Evolutionary conservation across 1,140 invertebrate genomes (phyloP).

Genomic region (Phenacoccus solenopsis): DNA sequence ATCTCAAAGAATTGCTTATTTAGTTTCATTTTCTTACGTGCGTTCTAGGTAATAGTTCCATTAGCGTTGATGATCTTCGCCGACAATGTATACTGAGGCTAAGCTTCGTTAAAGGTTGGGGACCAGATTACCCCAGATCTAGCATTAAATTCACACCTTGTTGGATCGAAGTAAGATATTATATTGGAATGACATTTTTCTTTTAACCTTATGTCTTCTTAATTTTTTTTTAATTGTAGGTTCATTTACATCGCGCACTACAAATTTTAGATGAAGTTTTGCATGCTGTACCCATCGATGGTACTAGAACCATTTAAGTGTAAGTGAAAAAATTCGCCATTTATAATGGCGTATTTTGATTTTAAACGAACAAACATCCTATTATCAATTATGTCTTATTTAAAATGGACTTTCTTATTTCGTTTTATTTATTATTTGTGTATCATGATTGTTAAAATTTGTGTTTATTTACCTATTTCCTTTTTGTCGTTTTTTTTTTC

Average conservation of each 20-base stretch:
- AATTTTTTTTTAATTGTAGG: no score
- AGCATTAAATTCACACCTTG: conserved; percentile 97
- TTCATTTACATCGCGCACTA: conserved; percentile 88
- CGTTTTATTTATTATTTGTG: no score
- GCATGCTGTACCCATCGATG: conserved; percentile 87
- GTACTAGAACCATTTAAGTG: conserved; percentile 38
- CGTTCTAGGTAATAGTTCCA: conserved; percentile 34
- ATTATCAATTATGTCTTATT: no score
- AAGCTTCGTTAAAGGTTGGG: conserved; percentile 99
- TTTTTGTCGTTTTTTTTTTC: no score
- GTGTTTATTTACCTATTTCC: no score
- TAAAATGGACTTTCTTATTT: no score
- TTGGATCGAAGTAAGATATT: conserved; percentile 71
- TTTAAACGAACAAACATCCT: no score
- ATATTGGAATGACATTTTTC: no score
- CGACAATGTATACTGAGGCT: conserved; percentile 87
- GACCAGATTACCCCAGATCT: conserved; percentile 89
- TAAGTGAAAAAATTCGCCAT: no score
- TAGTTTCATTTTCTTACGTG: neutral
- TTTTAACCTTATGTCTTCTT: neutral
- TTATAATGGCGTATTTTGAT: no score
- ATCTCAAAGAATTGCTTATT: neutral
- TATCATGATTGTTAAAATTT: no score
- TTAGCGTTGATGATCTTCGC: conserved; percentile 93
- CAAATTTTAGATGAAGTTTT: conserved; percentile 92